Percentiles rank a stretch among this genome's conserved stretches.
These are phyloP conservation scores for Chesias legatella DNA, from an alignment of 2,888 invertebrate genomes.

Conservation along the genomic window DNA sequence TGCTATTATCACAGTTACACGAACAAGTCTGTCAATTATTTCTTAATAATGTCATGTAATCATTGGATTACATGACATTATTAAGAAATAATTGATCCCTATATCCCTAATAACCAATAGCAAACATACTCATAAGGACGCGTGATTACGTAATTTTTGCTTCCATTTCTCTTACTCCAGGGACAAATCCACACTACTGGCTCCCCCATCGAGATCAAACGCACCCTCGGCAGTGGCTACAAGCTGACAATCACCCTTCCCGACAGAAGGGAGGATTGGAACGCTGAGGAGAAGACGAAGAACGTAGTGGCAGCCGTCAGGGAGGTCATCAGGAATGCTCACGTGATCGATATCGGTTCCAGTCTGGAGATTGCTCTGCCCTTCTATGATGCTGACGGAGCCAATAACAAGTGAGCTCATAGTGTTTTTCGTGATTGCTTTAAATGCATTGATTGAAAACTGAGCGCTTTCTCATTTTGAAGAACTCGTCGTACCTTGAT, in stretches of 20 bases:
- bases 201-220: slow-evolving; percentile 78
- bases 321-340: slow-evolving; percentile 66
- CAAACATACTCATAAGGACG: too few relatives aligned
- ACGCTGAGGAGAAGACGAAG: slow-evolving; percentile 51
- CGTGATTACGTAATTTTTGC: too few relatives aligned
- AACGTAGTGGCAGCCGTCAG: slow-evolving; percentile 58
- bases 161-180: too few relatives aligned
- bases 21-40: too few relatives aligned
- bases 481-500: too few relatives aligned
- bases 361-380: slow-evolving; percentile 73
- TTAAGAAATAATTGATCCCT: too few relatives aligned
- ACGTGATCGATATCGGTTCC: slow-evolving; percentile 52
- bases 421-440: neutral
- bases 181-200: slow-evolving; percentile 81
- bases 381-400: slow-evolving; percentile 71
- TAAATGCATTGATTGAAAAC: too few relatives aligned
- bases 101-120: too few relatives aligned
- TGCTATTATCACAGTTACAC: too few relatives aligned
- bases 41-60: too few relatives aligned
- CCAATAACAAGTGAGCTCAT: slow-evolving; percentile 70
- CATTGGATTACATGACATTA: too few relatives aligned
- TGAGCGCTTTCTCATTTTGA: too few relatives aligned
- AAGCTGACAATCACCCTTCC: slow-evolving; percentile 64
- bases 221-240: slow-evolving; percentile 79
- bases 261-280: slow-evolving; percentile 14